Evolutionary conservation across 2,113 vertebrate species (phyloP).

Genomic region (Xiphorhynchus elegans): DNA sequence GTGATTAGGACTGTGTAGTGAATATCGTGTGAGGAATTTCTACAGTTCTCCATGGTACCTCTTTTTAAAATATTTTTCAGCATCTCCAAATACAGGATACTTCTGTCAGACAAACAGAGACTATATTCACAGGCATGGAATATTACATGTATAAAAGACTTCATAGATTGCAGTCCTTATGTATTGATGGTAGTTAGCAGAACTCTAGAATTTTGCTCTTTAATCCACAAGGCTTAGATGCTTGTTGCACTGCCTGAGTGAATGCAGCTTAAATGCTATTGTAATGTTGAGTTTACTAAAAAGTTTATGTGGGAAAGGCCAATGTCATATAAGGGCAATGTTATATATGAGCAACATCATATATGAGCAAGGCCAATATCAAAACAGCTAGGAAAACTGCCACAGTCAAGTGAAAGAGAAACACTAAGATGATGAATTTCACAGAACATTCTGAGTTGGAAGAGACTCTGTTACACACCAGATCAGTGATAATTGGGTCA

Average conservation of each 20-base stretch:
- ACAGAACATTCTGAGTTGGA: background rate
- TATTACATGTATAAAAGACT: background rate
- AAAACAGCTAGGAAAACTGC: background rate
- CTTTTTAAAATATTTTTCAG: background rate
- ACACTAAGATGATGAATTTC: background rate
- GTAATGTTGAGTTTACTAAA: background rate
- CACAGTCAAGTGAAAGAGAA: background rate
- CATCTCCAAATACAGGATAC: background rate
- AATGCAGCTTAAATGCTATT: background rate
- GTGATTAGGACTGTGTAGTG: background rate
- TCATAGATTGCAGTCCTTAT: background rate
- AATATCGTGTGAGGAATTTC: background rate
- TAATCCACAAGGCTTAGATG: background rate
- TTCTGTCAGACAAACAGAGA: background rate
- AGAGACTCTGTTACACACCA: no score
- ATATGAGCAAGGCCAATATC: background rate
- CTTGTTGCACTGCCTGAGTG: background rate
- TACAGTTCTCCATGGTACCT: background rate
- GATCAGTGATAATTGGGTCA: no score
- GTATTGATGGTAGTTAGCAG: background rate
- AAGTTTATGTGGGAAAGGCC: background rate
- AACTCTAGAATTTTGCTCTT: background rate
- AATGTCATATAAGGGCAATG: background rate
- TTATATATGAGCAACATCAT: background rate
- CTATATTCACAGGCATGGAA: background rate